phyloP scores from a whole-genome alignment of 2,113 vertebrate genomes.

The Leptobrachium leishanense region DNA sequence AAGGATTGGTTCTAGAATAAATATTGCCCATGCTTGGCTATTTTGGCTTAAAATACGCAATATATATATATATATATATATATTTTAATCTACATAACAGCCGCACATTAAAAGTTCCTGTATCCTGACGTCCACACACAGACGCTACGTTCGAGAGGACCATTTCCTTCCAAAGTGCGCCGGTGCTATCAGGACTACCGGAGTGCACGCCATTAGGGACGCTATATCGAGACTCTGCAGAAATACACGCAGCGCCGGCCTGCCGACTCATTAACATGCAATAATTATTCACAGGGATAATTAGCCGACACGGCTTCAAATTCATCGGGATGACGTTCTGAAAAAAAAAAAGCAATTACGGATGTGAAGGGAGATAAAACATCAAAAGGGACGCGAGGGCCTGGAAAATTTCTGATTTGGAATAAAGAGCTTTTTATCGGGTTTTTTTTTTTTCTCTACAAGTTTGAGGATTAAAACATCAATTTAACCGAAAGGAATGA shows the following conservation, averaged over 20 bases:
- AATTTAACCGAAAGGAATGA: not conserved
- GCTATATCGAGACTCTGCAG: not conserved
- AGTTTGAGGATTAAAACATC: not conserved
- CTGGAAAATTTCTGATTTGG: not conserved
- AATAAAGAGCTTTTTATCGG: constrained; percentile 30
- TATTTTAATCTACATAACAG: too few species aligned
- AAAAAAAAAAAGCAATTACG: constrained; percentile 64
- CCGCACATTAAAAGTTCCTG: too few species aligned
- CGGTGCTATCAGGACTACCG: not conserved
- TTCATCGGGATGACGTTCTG: constrained; percentile 65
- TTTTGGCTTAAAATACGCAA: too few species aligned
- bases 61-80: too few species aligned
- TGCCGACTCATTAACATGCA: constrained; percentile 60
- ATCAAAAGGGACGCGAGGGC: constrained; percentile 58
- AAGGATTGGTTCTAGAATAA: too few species aligned
- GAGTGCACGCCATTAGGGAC: not conserved
- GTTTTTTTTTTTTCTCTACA: not conserved
- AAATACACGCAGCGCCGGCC: not conserved
- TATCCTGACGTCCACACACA: too few species aligned
- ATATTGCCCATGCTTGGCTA: too few species aligned
- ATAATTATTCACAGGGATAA: constrained; percentile 69
- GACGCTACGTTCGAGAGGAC: too few species aligned
- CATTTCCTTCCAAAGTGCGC: too few species aligned
- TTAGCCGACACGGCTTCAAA: constrained; percentile 62
- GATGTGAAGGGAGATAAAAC: constrained; percentile 57